Conservation (phyloP, 2,797 vertebrate species). For the Tolypeutes matacus region DNA sequence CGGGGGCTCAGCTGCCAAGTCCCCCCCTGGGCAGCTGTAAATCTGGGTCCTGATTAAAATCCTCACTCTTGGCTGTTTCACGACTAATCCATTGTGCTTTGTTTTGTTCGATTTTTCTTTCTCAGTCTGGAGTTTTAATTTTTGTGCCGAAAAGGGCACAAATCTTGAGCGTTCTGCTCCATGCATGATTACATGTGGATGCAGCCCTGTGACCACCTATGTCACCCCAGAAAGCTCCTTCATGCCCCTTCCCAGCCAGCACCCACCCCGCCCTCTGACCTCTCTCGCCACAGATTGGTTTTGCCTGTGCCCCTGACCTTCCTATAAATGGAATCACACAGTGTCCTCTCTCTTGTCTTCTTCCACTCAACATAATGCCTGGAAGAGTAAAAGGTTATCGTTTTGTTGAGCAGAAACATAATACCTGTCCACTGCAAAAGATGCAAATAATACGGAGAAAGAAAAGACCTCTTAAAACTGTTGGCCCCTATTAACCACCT, state of each 20-base stretch:
- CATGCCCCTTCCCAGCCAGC: accelerated
- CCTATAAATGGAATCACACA: neutral
- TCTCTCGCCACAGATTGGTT: neutral
- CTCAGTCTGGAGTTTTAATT: neutral
- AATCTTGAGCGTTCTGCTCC: neutral
- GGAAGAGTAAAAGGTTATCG: neutral
- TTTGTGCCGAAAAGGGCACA: neutral
- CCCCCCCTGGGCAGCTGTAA: neutral
- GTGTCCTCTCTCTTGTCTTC: neutral
- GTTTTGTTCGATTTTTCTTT: neutral
- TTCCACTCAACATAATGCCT: neutral
- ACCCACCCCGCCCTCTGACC: neutral
- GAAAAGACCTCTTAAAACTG: neutral
- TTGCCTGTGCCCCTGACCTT: neutral
- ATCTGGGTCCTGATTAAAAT: neutral
- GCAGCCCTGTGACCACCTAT: accelerated
- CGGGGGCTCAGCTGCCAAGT: accelerated
- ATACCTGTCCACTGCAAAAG: neutral
- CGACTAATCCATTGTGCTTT: neutral
- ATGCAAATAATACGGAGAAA: neutral
- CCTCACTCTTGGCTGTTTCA: neutral
- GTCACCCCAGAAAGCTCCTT: neutral
- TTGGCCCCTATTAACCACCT: neutral
- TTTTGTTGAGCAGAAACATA: neutral
- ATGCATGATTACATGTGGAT: accelerated